Base-by-base conservation (phyloP, 2,113 vertebrate species). In the Trogon melanurus region DNA sequence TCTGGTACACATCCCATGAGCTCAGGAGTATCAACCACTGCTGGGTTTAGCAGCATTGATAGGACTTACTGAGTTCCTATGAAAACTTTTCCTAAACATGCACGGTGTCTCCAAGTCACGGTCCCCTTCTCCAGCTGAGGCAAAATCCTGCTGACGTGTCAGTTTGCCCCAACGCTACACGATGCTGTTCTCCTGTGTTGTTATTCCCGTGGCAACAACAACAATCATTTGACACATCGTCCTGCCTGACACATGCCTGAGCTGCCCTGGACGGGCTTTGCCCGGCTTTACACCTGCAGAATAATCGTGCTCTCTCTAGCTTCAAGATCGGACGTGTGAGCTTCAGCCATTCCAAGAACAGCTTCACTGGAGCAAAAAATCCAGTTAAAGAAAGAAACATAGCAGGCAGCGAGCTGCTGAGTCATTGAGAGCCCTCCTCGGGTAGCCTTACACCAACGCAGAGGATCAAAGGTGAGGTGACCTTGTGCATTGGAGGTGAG, bases 391-490 rank as follows among this genome's bases (percentile, higher is more conserved):
- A 74, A 82, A 88, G 88, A 53, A 80, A 84, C 19, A 4, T 2
- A 65, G 76, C 38, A 17, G 85, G 82, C 58, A 3, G 48, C 0
- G 11, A 96, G 85, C 74, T 92, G 92, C 93, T 94, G 95, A 95
- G 90, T 93, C 93, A 93, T 10, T 20, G 3, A 4, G 62, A 79
- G 79, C 85, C 60, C 76, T 96, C 44, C 75, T 91, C 2, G 1
- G 36, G 0, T 10, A 78, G 88, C 79, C 69, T 30, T 30, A 29
- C 75, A 36, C 38, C 78, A 6, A 1, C 0, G 3, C 38, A 11
- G 32, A 15, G 73, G 88, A 94, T 85, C 93, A 95, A 91, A 97
- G 95, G 95, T 93, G 92, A 86, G 61, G 57, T 54, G 93, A 92
- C 92, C 95, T 88, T 29, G 71, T 57, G 75, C 71, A 16, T 61